phyloP scores from a whole-genome alignment of 1,140 invertebrate genomes.

The Heliconius himera region DNA sequence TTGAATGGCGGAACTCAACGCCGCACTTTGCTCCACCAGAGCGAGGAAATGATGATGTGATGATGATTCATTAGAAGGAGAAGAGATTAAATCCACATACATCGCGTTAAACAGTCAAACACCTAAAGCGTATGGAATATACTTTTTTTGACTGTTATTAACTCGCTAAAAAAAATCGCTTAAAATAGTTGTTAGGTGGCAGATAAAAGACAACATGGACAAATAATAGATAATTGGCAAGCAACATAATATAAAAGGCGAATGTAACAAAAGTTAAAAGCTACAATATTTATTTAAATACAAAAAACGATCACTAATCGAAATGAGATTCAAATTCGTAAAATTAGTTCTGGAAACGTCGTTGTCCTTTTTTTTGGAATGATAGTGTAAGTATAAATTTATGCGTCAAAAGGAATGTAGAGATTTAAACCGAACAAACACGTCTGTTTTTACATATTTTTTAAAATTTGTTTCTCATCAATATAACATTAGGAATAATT shows the following conservation, averaged over 20 bases:
- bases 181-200: too few relatives aligned
- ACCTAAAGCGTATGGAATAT: too few relatives aligned
- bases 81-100: too few relatives aligned
- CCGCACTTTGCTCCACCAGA: too few relatives aligned
- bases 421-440: neutral
- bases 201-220: neutral
- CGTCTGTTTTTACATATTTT: too few relatives aligned
- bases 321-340: neutral
- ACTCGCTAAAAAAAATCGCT: too few relatives aligned
- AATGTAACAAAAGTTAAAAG: neutral
- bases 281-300: neutral
- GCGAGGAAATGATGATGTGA: too few relatives aligned
- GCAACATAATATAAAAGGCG: neutral
- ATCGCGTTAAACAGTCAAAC: too few relatives aligned
- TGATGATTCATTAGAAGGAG: too few relatives aligned
- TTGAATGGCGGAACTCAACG: too few relatives aligned
- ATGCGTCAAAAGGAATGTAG: neutral
- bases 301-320: neutral
- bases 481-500: neutral
- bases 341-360: neutral
- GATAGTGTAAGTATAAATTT: neutral
- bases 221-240: constrained; percentile 2
- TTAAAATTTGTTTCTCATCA: neutral
- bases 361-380: constrained; percentile 1
- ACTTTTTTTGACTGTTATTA: too few relatives aligned